Evolutionary conservation across 1,140 invertebrate genomes (phyloP), one percentile per base, ranked within the genome.

Genomic region (Halictus rubicundus): DNA sequence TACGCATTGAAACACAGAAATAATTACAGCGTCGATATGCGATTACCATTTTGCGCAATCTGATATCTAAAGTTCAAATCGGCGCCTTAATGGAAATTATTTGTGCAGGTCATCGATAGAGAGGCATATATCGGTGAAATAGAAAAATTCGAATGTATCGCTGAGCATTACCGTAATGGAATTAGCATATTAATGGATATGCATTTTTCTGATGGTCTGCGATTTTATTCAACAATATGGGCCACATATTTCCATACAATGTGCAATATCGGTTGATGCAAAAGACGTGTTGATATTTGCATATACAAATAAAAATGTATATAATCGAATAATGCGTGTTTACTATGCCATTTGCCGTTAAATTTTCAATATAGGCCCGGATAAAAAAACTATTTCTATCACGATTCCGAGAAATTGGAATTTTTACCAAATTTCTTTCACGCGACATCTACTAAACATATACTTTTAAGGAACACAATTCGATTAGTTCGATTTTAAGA

Each of bases 1-100:
- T 27, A 72, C 39, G 23, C 60, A 72, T 78, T 70, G 75, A 60
- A 71, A 78, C 59, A 54, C 54, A 52, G 69, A 78, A 78, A 78
- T 78, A 72, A 78, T 72, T 78, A 72, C 76, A 77, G 68, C 60
- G 49, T 64, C 76, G 68, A 19, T 46, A 27, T 12, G 23, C 68
- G 76, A 63, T 66, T 71, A 78, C 70, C 68, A 64, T 64, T 72
- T 42, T 60, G 52, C 46, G 68, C 76, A 57, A 72, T 72, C 69
- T 78, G 60, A 71, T 78, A 78, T 72, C 68, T 78, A 78, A 78
- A 78, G 76, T 78, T 78, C 76, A 78, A 39, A 72, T 72, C 76
- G 76, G n/a, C 60, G 60, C 32, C 60, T 42, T 7, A 57, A 77
- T 70, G 68, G 73, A 68, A 37, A 77, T 77, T 61, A 60, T 42